Base-by-base conservation (phyloP, 2,797 vertebrate genomes). In the Pipistrellus kuhlii region DNA sequence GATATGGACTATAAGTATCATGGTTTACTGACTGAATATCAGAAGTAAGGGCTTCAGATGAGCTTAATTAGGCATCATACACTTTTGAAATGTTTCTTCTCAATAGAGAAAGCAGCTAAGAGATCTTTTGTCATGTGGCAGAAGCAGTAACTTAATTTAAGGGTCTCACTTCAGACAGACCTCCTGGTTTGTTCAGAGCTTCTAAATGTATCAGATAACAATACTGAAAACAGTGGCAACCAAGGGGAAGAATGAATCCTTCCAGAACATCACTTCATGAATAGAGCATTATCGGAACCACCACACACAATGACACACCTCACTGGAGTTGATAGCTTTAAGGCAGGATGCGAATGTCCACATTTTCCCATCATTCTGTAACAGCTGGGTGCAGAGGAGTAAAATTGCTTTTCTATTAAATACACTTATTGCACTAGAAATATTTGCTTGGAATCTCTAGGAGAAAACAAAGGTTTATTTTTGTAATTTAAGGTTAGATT, bases 281-380 rank as follows among this genome's bases (percentile, higher is more conserved):
- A 30, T 23, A 51, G 30, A 85, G 11, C 35, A 30, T 57, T 44
- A 7, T 86, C 20, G 18, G 59, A 81, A 48, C 21, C 8, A 5
- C 55, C 51, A 51, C 80, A 18, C 2, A 1, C 15, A 69, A 6
- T 62, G 92, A 87, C 94, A 66, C 85, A 88, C 89, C 78, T 80
- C 91, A 13, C 11, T 84, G 80, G 90, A 86, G 57, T 69, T 95
- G 86, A 93, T 30, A 55, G 71, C 85, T 88, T 59, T 83, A 53
- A 93, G 66, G 48, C 66, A 64, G 0, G 1, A 25, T 18, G 64
- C 0, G 8, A 51, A 46, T 10, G 64, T 11, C 72, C 20, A 18
- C 30, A 17, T 83, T 90, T 90, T n/a, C 46, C 17, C 14, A 89
- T 35, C 30, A 35, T 73, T 89, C 41, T n/a, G 27, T 53, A 72